These are phyloP conservation scores for Pyrrhura leucotis DNA, from an alignment of 2,797 vertebrate genomes.

Conservation along the genomic window DNA sequence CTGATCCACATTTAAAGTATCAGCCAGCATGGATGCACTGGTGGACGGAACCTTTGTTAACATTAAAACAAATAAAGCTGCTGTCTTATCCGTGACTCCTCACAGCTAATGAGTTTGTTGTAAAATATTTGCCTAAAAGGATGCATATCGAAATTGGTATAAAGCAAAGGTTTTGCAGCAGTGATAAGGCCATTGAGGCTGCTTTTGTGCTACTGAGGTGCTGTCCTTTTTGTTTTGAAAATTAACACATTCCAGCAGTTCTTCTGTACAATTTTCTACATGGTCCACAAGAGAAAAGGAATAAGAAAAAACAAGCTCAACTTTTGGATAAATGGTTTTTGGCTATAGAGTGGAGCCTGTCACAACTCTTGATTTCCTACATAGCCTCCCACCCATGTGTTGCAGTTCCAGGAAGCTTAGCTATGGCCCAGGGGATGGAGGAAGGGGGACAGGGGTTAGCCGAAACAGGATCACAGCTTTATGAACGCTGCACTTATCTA, in stretches of 20 bases:
- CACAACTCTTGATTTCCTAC: background rate
- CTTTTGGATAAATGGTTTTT: background rate
- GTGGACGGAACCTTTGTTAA: background rate
- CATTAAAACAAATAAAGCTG: background rate
- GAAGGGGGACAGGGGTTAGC: background rate
- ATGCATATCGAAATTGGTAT: background rate
- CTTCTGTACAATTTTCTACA: background rate
- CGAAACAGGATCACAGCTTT: background rate
- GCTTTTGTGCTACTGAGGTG: background rate
- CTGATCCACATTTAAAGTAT: background rate
- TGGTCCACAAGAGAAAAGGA: background rate
- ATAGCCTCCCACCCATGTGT: background rate
- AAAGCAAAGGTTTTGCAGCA: background rate
- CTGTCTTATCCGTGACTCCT: background rate
- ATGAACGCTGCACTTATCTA: accelerated
- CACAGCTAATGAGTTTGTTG: background rate
- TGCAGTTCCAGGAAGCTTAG: background rate
- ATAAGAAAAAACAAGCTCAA: background rate
- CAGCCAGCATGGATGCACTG: background rate
- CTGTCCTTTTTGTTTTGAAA: background rate
- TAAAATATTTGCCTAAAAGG: background rate
- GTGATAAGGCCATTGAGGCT: background rate
- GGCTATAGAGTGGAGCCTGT: background rate
- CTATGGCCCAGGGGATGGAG: background rate
- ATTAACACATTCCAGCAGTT: background rate